Conservation (phyloP, 1,140 invertebrate species). For the Hetaerina americana region DNA sequence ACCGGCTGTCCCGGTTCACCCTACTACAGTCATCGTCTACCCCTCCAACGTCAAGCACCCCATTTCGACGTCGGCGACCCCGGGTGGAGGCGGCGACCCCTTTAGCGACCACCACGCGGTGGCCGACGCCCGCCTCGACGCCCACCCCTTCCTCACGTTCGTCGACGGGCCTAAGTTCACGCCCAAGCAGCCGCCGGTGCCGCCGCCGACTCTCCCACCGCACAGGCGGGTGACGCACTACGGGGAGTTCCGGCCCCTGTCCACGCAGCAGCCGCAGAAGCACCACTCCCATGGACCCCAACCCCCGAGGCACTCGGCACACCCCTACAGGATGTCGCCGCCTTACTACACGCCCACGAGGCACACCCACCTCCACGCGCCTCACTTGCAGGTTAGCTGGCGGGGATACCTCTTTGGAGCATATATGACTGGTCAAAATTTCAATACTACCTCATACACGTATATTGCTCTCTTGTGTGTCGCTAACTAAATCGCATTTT, state of each 20-base stretch:
- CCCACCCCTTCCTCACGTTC: constrained; percentile 34
- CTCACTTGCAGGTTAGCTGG: neutral
- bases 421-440: no score
- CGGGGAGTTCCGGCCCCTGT: neutral
- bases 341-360: neutral
- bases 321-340: neutral
- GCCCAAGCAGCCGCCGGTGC: constrained; percentile 19
- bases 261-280: neutral
- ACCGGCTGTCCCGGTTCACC: neutral
- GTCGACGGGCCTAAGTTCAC: constrained; percentile 33
- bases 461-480: no score
- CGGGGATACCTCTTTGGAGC: neutral
- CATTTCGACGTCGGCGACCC: neutral
- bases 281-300: neutral
- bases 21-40: neutral
- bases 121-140: constrained; percentile 26
- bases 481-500: no score
- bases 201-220: constrained; percentile 22
- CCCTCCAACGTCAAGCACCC: neutral
- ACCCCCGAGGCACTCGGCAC: neutral
- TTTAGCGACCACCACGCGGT: constrained; percentile 14
- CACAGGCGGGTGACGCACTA: neutral
- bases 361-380: neutral
- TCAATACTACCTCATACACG: no score
- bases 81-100: neutral